Conservation (phyloP, 2,888 invertebrate species). For the Electrophaes corylata region DNA sequence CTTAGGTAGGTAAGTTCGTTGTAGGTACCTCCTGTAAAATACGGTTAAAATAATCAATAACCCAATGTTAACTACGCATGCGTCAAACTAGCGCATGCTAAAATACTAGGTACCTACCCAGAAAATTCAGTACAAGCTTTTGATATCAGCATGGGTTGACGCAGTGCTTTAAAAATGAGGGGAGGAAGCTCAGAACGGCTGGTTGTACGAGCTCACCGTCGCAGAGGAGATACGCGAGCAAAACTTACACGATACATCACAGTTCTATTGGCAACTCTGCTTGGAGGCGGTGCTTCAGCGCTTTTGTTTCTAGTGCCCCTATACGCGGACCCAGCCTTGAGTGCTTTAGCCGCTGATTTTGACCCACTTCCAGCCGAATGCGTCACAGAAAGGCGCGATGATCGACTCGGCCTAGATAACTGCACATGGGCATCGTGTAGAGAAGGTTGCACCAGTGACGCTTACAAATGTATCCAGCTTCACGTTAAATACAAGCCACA, state of each 20-base stretch:
- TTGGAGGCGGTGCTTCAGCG: slow-evolving; percentile 77
- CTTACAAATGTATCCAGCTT: slow-evolving; percentile 87
- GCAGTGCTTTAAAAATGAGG: slow-evolving; percentile 72
- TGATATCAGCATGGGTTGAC: slow-evolving; percentile 77
- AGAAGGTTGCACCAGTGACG: slow-evolving; percentile 92
- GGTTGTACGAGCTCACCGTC: slow-evolving; percentile 69
- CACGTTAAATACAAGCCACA: slow-evolving; percentile 86
- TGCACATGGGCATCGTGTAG: slow-evolving; percentile 92
- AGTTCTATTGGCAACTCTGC: slow-evolving; percentile 70
- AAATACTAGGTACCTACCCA: slow-evolving; percentile 25
- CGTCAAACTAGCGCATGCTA: slow-evolving; percentile 51
- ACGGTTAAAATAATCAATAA: slow-evolving; percentile 17
- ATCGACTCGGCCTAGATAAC: slow-evolving; percentile 89
- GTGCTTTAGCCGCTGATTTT: slow-evolving; percentile 89
- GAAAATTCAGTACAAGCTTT: slow-evolving; percentile 39
- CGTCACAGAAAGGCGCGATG: slow-evolving; percentile 88
- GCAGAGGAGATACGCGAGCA: slow-evolving; percentile 72
- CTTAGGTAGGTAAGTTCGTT: too few species aligned
- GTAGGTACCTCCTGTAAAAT: background rate
- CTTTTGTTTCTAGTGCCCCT: slow-evolving; percentile 78
- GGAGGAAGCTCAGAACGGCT: slow-evolving; percentile 78
- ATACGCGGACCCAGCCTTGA: slow-evolving; percentile 81
- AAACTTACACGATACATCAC: slow-evolving; percentile 76
- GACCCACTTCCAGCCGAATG: slow-evolving; percentile 89
- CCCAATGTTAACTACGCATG: slow-evolving; percentile 56